Evolutionary conservation across 2,888 invertebrate genomes (phyloP).

Genomic region (Dromius quadrimaculatus): DNA sequence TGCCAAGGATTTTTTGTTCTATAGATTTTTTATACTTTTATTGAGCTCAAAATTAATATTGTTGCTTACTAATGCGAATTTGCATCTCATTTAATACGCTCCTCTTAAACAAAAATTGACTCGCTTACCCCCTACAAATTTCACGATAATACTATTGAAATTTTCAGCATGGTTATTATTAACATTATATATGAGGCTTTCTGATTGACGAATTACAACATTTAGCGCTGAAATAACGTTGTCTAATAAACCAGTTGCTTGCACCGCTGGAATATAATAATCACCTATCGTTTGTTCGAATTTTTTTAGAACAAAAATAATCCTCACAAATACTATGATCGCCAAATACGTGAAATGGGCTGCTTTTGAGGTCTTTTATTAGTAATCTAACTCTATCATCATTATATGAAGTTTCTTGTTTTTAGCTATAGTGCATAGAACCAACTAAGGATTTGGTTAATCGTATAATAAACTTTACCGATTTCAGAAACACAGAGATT

Average conservation of each 20-base stretch:
- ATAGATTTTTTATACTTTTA: conserved; percentile 1
- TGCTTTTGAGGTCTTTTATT: not conserved
- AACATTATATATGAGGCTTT: conserved; percentile 3
- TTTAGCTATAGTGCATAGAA: conserved; percentile 9
- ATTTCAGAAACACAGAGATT: not conserved
- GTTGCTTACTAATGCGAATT: conserved; percentile 13
- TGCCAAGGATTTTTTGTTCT: not conserved
- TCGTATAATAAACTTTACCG: not conserved
- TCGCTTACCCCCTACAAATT: conserved; percentile 24
- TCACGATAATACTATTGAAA: conserved; percentile 5
- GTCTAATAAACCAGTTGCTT: conserved; percentile 6
- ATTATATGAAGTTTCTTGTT: not conserved
- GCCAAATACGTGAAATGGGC: conserved; percentile 2
- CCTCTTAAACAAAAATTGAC: conserved; percentile 19
- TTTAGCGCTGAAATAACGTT: too few relatives aligned
- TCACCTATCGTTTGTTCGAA: not conserved
- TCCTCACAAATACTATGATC: conserved; percentile 10
- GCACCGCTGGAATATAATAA: not conserved
- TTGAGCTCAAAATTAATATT: not conserved
- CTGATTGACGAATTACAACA: not conserved
- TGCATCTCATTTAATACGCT: conserved; percentile 10
- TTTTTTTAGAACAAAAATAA: conserved; percentile 1
- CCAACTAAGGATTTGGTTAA: not conserved
- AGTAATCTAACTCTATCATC: not conserved
- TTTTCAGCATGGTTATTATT: conserved; percentile 9